phyloP scores from a whole-genome alignment of 1,140 invertebrate genomes.

The Zaprionus nigranus region DNA sequence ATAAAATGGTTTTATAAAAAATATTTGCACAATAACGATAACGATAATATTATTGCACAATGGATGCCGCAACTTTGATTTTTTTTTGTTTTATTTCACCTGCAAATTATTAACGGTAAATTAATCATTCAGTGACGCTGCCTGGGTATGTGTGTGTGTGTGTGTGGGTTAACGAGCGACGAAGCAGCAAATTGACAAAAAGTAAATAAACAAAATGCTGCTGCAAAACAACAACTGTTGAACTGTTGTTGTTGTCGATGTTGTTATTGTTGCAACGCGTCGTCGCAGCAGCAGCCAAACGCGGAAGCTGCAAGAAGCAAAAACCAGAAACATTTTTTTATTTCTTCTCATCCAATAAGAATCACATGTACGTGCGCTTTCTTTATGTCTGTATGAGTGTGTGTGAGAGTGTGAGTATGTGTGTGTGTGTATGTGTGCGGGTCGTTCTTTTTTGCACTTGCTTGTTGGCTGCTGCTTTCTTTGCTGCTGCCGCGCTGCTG shows the following conservation, averaged over 20 bases:
- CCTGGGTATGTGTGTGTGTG: slow-evolving; percentile 30
- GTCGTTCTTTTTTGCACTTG: slow-evolving; percentile 62
- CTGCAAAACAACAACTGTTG: slow-evolving; percentile 67
- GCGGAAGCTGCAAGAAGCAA: slow-evolving; percentile 70
- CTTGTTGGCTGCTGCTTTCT: slow-evolving; percentile 71
- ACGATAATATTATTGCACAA: slow-evolving; percentile 65
- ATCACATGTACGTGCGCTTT: slow-evolving; percentile 56
- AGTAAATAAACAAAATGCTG: slow-evolving; percentile 76
- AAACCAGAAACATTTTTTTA: slow-evolving; percentile 67
- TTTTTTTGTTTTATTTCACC: slow-evolving; percentile 55
- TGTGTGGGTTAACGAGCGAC: slow-evolving; percentile 48
- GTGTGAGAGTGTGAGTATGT: slow-evolving; percentile 2
- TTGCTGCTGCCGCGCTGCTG: slow-evolving; percentile 44
- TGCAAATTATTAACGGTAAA: slow-evolving; percentile 77
- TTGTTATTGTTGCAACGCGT: slow-evolving; percentile 32
- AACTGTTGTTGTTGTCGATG: slow-evolving; percentile 11
- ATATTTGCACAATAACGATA: slow-evolving; percentile 53
- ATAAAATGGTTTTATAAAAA: slow-evolving; percentile 49
- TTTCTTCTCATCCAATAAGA: slow-evolving; percentile 62
- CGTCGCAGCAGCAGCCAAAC: slow-evolving; percentile 38
- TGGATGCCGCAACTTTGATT: slow-evolving; percentile 45
- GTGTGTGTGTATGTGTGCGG: slow-evolving; percentile 6
- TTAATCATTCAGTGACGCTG: slow-evolving; percentile 55
- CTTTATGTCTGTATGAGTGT: slow-evolving; percentile 33
- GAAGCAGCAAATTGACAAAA: slow-evolving; percentile 68